phyloP scores from a whole-genome alignment of 1,140 invertebrate genomes.

The Hermetia illucens region DNA sequence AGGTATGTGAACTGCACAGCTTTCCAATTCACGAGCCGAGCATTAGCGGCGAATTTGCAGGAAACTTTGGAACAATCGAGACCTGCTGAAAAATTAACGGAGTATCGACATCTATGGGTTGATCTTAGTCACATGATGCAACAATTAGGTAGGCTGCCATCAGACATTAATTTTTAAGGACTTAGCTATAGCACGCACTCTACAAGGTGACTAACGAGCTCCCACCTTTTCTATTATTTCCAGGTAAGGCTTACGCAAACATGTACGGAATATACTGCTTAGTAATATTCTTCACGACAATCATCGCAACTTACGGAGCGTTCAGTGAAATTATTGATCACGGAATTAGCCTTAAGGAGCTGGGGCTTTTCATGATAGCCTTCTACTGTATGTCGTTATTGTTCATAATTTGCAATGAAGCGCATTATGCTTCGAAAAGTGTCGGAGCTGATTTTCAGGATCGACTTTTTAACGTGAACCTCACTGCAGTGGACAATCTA shows the following conservation, averaged over 20 bases:
- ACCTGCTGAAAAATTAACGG: conserved; percentile 37
- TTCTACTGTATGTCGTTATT: conserved; percentile 42
- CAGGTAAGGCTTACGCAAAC: conserved; percentile 41
- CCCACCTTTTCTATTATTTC: not conserved
- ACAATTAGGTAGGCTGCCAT: conserved; percentile 32
- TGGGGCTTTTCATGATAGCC: conserved; percentile 41
- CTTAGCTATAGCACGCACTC: not conserved
- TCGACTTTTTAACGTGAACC: conserved; percentile 41
- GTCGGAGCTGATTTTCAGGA: conserved; percentile 42
- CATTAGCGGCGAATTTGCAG: conserved; percentile 37
- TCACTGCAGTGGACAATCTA: conserved; percentile 35
- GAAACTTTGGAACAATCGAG: conserved; percentile 35
- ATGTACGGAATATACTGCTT: conserved; percentile 47
- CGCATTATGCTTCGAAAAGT: conserved; percentile 40
- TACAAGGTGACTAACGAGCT: not conserved
- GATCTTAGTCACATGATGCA: conserved; percentile 49
- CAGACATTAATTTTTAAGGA: not conserved
- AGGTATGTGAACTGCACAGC: conserved; percentile 43
- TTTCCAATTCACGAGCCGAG: conserved; percentile 37
- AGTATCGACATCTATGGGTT: conserved; percentile 42
- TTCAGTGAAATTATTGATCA: conserved; percentile 43
- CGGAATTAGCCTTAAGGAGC: conserved; percentile 43
- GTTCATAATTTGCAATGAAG: conserved; percentile 45
- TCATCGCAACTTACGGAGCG: conserved; percentile 40
- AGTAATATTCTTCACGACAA: conserved; percentile 43